A percentile compares a stretch with the other conserved stretches of the same genome.
Evolutionary conservation across 2,888 invertebrate species (phyloP).

Genomic region (Acanthococcus lagerstroemiae): DNA sequence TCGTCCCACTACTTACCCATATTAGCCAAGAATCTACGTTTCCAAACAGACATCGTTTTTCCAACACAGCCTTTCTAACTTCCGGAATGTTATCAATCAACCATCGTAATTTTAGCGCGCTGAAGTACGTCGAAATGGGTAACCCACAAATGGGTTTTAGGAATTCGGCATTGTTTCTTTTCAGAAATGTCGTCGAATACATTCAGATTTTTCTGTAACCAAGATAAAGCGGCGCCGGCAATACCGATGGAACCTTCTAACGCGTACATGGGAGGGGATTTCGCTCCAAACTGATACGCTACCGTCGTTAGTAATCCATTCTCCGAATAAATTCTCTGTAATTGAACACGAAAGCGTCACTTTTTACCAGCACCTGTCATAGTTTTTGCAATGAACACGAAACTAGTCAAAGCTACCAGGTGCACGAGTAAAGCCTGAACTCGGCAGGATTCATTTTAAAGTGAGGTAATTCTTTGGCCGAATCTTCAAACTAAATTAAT

Average conservation of each 20-base stretch:
- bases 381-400: too few relatives aligned
- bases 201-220: conserved; percentile 85
- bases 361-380: too few relatives aligned
- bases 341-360: too few relatives aligned
- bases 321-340: conserved; percentile 25
- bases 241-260: conserved; percentile 84
- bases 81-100: conserved; percentile 74
- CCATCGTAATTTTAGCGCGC: conserved; percentile 89
- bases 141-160: conserved; percentile 68
- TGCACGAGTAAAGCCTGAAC: too few relatives aligned
- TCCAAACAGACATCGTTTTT: conserved; percentile 69
- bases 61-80: conserved; percentile 64
- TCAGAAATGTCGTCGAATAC: conserved; percentile 38
- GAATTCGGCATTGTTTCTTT: conserved; percentile 36
- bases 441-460: too few relatives aligned
- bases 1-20: conserved; percentile 47
- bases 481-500: too few relatives aligned
- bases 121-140: conserved; percentile 87
- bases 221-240: conserved; percentile 79
- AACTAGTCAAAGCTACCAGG: too few relatives aligned
- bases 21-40: conserved; percentile 98
- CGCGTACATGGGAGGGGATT: conserved; percentile 70
- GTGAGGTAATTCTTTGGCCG: too few relatives aligned
- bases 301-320: conserved; percentile 89
- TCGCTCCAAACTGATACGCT: conserved; percentile 81